Base-by-base conservation (phyloP, 2,113 vertebrate species). In the Neolamprologus devosi region DNA sequence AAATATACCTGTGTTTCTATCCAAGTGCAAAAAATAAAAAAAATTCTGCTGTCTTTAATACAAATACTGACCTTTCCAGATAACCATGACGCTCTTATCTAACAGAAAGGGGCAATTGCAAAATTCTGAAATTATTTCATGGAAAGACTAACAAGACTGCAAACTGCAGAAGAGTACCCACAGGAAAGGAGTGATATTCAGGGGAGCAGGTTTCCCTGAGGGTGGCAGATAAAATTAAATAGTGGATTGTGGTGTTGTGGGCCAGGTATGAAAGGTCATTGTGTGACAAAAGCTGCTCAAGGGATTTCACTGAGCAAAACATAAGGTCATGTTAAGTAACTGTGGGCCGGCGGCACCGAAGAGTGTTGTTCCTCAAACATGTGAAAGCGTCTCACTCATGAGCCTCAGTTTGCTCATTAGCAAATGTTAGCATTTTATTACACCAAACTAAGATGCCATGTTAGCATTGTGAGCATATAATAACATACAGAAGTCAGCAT, bases 181-280 rank as follows among this genome's bases (percentile, higher is more conserved):
- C 42, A 81, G 90, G 85, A 91, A 16, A 90, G 85, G 87, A 55
- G 91, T 92, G 91, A 94, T 94, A 94, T 94, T 94, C 85, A 92
- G 87, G 70, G 85, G 85, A 91, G 85, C 83, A 84, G 83, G 85
- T 88, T 30, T 89, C 86, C 92, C 92, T 51, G 35, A 86, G 89
- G 93, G 87, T 12, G 54, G 81, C 84, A 94, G 91, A 94, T 93
- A 89, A 94, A 94, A 95, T 94, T 92, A 90, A 91, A 92, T 86
- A 79, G 89, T 85, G 86, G 89, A 85, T 88, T 86, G 87, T 82
- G 30, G 68, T 88, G 91, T 94, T 87, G 90, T 70, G 89, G 85
- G 82, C 78, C 93, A 93, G 91, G 93, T 91, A 90, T 89, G 81
- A 95, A 96, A 95, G 94, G 95, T 94, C 94, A 94, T 89, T 73